Conservation (phyloP, 2,888 invertebrate genomes). For the Cryptophagus acutangulus region DNA sequence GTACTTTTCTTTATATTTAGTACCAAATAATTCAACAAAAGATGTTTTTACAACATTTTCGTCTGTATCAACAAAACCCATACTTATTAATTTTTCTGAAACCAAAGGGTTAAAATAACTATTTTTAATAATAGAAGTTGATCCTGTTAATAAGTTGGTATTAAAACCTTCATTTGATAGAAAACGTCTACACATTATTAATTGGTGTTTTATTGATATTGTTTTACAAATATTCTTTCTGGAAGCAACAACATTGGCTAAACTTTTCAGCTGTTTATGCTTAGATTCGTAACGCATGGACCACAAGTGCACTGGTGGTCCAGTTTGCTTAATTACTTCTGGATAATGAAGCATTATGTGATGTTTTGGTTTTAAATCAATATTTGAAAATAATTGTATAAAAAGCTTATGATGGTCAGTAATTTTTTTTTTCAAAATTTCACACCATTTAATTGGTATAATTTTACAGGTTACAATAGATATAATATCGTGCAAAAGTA, state of each 20-base stretch:
- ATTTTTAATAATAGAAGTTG: neutral
- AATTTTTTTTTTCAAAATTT: neutral
- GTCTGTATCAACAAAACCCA: neutral
- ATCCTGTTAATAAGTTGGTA: neutral
- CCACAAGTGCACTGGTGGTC: neutral
- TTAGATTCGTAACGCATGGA: neutral
- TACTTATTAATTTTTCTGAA: neutral
- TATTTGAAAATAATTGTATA: neutral
- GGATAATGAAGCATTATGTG: neutral
- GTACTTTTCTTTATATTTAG: neutral
- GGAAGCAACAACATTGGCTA: neutral
- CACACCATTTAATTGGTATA: neutral
- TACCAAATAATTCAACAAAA: neutral
- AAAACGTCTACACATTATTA: neutral
- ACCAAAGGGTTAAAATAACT: neutral
- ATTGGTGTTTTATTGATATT: neutral
- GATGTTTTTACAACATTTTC: neutral
- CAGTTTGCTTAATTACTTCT: neutral
- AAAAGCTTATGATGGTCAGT: neutral
- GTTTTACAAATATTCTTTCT: neutral
- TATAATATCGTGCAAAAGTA: no score
- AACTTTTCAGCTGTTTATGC: neutral
- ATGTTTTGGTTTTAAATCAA: neutral
- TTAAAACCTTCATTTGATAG: neutral
- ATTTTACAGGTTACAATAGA: neutral